phyloP scores from a whole-genome alignment of 2,113 vertebrate genomes.

The Burhinus bistriatus region DNA sequence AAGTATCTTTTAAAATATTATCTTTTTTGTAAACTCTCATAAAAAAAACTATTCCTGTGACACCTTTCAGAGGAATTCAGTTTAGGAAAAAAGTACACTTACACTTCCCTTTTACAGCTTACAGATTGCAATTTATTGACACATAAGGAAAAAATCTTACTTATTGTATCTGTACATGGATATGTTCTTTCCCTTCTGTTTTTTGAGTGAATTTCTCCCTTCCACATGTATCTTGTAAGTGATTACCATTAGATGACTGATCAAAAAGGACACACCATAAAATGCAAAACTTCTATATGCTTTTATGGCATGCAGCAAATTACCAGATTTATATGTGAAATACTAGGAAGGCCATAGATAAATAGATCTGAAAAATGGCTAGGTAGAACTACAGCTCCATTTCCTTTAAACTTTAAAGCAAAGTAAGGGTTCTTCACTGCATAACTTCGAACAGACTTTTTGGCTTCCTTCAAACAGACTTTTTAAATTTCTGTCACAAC shows the following conservation, averaged over 20 bases:
- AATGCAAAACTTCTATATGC: neutral
- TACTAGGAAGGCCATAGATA: neutral
- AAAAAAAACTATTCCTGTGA: neutral
- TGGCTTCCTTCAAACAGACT: neutral
- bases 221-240: neutral
- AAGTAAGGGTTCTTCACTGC: neutral
- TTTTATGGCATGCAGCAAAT: neutral
- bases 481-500: neutral
- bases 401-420: neutral
- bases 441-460: neutral
- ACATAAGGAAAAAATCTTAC: neutral
- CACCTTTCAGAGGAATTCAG: neutral
- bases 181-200: neutral
- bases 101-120: neutral
- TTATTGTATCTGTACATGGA: neutral
- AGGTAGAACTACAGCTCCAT: neutral
- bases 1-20: neutral
- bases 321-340: neutral
- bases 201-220: neutral
- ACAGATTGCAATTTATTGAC: neutral
- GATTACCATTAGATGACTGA: neutral
- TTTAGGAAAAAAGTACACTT: neutral
- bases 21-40: neutral
- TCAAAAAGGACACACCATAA: rapidly evolving
- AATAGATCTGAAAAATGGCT: neutral